These are phyloP conservation scores for Rhaphigaster nebulosa DNA, from an alignment of 2,888 invertebrate species.

Conservation along the genomic window DNA sequence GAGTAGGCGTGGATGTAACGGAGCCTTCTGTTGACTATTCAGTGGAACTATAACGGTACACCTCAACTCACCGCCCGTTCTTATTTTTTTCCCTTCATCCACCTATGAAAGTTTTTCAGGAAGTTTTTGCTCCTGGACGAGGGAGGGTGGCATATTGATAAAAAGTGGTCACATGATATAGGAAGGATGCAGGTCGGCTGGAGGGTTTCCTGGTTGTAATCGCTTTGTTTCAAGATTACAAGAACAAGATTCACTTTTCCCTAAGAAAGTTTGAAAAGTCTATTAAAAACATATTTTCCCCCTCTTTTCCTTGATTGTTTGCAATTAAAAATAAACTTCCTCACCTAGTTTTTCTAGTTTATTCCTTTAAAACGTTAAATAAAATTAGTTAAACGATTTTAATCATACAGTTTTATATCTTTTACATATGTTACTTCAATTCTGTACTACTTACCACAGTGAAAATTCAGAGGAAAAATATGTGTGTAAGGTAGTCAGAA, in stretches of 20 bases:
- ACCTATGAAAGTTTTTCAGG: neutral
- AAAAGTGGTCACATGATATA: slow-evolving; percentile 1
- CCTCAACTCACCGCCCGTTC: neutral
- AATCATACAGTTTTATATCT: no score
- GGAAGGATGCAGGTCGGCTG: neutral
- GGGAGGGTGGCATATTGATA: neutral
- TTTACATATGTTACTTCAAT: no score
- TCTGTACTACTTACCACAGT: no score
- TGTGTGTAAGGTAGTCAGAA: no score
- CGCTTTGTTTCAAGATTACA: neutral
- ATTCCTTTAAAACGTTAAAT: no score
- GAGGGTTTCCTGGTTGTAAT: neutral
- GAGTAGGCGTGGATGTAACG: neutral
- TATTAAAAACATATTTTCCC: neutral
- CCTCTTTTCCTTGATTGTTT: no score
- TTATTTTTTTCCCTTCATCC: slow-evolving; percentile 36
- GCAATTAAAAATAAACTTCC: no score
- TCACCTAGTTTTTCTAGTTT: no score
- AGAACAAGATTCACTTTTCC: neutral
- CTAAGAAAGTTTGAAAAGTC: neutral
- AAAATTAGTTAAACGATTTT: no score
- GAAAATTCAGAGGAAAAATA: no score
- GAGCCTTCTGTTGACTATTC: neutral
- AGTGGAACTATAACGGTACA: slow-evolving; percentile 41
- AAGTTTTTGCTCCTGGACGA: neutral